Evolutionary conservation across 2,888 invertebrate species (phyloP).

Genomic region (Melangyna quadrimaculata): DNA sequence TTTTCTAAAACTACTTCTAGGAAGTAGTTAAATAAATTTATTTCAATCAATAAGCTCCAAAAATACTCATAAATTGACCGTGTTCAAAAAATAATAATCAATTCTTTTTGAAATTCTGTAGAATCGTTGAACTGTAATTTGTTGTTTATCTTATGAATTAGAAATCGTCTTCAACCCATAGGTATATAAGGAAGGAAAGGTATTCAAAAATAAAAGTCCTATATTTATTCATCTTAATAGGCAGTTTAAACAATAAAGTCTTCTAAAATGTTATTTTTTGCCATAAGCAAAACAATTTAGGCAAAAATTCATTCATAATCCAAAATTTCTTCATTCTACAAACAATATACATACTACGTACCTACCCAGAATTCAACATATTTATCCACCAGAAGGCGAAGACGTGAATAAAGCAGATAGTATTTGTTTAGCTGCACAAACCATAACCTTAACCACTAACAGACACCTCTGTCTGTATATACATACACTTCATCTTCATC

Average conservation of each 20-base stretch:
- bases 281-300: conserved; percentile 53
- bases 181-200: background rate
- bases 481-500: conserved; percentile 23
- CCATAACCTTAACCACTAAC: conserved; percentile 64
- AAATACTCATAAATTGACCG: no score
- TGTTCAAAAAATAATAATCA: no score
- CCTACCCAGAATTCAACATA: background rate
- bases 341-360: background rate
- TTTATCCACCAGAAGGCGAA: background rate
- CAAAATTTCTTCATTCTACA: background rate
- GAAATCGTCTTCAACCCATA: no score
- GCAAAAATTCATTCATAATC: conserved; percentile 14
- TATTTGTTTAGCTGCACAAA: conserved; percentile 59
- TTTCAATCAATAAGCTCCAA: no score
- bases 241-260: background rate
- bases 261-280: conserved; percentile 56
- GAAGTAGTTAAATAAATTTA: no score
- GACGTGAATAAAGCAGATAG: background rate
- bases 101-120: no score
- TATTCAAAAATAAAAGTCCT: background rate
- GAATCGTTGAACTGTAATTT: no score
- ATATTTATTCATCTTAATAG: background rate
- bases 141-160: no score
- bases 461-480: conserved; percentile 28
- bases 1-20: no score